Percentiles rank a stretch among this genome's conserved stretches.
These are phyloP conservation scores for Leucopternis melanops DNA, from an alignment of 2,113 vertebrate species.

Conservation along the genomic window DNA sequence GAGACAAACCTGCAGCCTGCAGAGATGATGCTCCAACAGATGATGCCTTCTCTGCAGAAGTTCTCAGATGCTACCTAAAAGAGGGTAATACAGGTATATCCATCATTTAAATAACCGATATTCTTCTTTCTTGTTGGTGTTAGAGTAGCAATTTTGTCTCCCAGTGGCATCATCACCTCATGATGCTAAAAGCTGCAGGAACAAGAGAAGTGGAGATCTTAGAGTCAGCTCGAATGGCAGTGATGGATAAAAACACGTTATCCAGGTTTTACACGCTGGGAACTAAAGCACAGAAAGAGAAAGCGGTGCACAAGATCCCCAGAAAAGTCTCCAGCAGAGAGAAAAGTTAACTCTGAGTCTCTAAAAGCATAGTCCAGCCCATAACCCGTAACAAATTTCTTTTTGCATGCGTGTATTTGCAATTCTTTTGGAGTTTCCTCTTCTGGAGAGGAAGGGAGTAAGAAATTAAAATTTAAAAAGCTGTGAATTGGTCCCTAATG, in stretches of 20 bases:
- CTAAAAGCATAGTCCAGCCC: neutral
- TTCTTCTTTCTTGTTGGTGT: neutral
- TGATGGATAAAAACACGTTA: neutral
- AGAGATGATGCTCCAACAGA: neutral
- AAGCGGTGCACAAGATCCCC: neutral
- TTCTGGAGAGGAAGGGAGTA: neutral
- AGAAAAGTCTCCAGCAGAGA: neutral
- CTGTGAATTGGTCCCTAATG: neutral
- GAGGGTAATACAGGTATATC: too few relatives aligned
- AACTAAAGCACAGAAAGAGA: neutral
- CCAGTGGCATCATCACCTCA: neutral
- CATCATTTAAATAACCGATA: too few relatives aligned
- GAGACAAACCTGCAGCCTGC: neutral
- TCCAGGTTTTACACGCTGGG: neutral
- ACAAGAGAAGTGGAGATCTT: accelerated
- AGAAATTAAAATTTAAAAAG: neutral
- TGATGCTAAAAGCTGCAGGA: neutral
- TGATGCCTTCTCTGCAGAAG: accelerated
- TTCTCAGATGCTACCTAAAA: neutral
- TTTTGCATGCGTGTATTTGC: neutral
- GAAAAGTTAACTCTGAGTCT: neutral
- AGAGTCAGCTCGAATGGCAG: neutral
- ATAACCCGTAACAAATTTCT: accelerated
- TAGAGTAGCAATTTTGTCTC: neutral
- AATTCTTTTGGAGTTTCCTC: neutral